phyloP scores from a whole-genome alignment of 2,113 vertebrate species.

The Struthio camelus region DNA sequence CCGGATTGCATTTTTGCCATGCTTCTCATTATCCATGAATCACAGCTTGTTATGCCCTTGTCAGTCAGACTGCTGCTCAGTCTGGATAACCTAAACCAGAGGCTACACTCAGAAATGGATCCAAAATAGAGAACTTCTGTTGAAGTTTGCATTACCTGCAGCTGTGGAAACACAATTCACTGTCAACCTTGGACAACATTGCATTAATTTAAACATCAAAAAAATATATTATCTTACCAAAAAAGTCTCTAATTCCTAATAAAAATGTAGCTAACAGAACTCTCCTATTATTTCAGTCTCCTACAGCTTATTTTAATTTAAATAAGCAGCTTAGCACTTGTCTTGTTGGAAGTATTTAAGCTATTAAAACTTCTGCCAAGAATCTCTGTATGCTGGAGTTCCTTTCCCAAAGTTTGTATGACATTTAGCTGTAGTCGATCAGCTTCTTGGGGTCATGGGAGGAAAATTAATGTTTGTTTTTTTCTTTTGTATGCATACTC shows the following conservation, averaged over 20 bases:
- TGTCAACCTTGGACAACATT: not conserved
- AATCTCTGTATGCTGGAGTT: not conserved
- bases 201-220: not conserved
- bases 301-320: not conserved
- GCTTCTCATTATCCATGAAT: not conserved
- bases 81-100: not conserved
- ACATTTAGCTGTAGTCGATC: not conserved
- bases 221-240: too few relatives aligned
- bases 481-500: not conserved
- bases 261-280: not conserved
- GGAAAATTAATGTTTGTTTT: not conserved
- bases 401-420: not conserved
- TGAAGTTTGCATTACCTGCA: not conserved
- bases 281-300: not conserved
- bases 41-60: not conserved
- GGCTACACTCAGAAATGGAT: not conserved
- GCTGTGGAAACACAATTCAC: not conserved
- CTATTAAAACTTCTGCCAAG: not conserved
- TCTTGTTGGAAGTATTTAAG: not conserved
- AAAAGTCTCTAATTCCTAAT: not conserved
- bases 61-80: not conserved
- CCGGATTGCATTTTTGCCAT: not conserved
- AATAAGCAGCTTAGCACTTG: not conserved
- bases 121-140: not conserved
- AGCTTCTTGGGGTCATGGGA: not conserved